Conservation (phyloP, 2,113 vertebrate genomes). For the Macroglossus sobrinus region DNA sequence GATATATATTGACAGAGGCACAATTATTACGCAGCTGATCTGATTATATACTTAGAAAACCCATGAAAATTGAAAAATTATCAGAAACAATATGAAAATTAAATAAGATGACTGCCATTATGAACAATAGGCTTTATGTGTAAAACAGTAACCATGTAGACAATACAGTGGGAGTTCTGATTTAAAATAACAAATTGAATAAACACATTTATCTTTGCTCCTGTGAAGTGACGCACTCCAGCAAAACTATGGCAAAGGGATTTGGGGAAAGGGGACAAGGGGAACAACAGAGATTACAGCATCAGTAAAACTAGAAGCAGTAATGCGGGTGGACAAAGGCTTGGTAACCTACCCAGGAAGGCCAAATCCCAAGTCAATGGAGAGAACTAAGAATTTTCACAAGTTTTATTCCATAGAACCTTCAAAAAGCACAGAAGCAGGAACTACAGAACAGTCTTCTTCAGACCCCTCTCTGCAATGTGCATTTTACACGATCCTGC, state of each 20-base stretch:
- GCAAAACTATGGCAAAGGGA: not conserved
- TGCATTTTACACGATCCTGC: not conserved
- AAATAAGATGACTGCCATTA: not conserved
- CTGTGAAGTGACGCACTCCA: not conserved
- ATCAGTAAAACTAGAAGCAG: not conserved
- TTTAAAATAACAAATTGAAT: not conserved
- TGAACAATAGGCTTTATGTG: not conserved
- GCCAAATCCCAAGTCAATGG: not conserved
- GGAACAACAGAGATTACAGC: not conserved
- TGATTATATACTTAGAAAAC: not conserved
- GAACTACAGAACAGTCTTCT: not conserved
- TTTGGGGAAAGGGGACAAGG: no score
- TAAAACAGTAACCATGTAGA: not conserved
- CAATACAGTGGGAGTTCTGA: not conserved
- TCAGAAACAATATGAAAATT: not conserved
- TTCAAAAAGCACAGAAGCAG: not conserved
- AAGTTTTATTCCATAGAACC: not conserved
- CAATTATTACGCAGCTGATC: not conserved
- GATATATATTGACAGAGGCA: not conserved
- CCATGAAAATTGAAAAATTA: not conserved
- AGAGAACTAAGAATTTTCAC: not conserved
- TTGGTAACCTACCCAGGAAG: not conserved
- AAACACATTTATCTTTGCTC: not conserved
- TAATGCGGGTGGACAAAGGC: not conserved
- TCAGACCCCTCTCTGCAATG: not conserved